These are phyloP conservation scores for Chunga burmeisteri DNA, from an alignment of 2,113 vertebrate species.

Conservation along the genomic window DNA sequence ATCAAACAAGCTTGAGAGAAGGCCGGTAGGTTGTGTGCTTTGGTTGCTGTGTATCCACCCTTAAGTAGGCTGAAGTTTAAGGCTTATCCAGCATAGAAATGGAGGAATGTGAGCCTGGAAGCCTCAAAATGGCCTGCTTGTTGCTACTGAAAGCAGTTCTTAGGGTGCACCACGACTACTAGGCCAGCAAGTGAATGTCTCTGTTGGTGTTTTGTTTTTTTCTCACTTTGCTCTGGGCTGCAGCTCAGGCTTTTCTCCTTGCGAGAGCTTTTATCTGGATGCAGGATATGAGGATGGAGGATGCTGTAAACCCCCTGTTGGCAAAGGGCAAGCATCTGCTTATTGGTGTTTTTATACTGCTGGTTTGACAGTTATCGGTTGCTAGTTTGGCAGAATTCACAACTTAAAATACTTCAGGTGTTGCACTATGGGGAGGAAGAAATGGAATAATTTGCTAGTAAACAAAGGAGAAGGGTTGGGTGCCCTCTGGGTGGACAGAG, in stretches of 20 bases:
- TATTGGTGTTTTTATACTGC: neutral
- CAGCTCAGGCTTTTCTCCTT: neutral
- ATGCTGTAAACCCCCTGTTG: fast-evolving
- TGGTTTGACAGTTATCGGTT: neutral
- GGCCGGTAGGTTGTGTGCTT: neutral
- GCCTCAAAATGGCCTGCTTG: neutral
- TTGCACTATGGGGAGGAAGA: neutral
- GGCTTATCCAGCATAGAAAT: neutral
- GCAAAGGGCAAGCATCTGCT: neutral
- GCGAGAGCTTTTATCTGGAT: neutral
- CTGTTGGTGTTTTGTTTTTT: neutral
- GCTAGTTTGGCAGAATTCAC: neutral
- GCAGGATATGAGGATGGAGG: neutral
- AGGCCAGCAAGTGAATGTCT: neutral
- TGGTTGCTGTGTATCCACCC: neutral
- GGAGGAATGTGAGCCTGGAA: neutral
- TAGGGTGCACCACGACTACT: neutral
- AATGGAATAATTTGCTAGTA: neutral
- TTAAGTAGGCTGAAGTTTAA: neutral
- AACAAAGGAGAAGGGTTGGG: neutral
- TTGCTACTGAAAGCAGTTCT: neutral
- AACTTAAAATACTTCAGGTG: neutral
- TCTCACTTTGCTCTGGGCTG: neutral
- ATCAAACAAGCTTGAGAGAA: neutral
- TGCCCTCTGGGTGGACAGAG: neutral